Evolutionary conservation across 2,113 vertebrate species (phyloP), one percentile per base, ranked within the genome.

Genomic region (Mohoua ochrocephala): DNA sequence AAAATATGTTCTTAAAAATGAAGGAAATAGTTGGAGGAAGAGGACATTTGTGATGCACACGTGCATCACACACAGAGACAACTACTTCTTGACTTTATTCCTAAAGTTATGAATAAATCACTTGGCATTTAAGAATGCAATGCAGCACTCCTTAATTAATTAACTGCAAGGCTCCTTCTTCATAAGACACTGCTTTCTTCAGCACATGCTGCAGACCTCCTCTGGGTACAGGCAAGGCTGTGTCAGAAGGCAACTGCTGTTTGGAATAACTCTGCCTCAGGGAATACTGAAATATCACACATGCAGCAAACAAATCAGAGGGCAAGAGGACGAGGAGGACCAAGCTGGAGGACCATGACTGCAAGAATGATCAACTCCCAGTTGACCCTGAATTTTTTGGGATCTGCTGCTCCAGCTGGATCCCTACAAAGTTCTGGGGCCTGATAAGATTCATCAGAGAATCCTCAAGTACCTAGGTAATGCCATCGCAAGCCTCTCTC

Each of bases 1-100:
- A 92, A 88, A 88, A 81, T 33, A 24, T 0, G 1, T 75, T 74
- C 52, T 73, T 76, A 35, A 78, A 89, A 77, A 39, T 16, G 42
- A 35, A 28, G 19, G 33, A 63, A 80, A 73, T 33, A 73, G 26
- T 13, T 65, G 41, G 44, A 68, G 54, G 70, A 89, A 78, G 30
- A 77, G 22, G 23, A 33, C 2, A 28, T 47, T 18, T 24, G 2
- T 44, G 13, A 39, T 41, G 22, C 0, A 0, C 5, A 5, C 1
- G 5, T 41, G 8, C 10, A 4, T 39, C 7, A 28, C 21, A 92
- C 17, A 74, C 1, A 54, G 11, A 41, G 26, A 89, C 17, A 73
- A 39, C 11, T 70, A n/a, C n/a, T 81, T 81, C 27, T 64, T 42
- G 59, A 82, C 14, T 44, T 75, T 52, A 54, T 80, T 84, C 20